phyloP scores from a whole-genome alignment of 2,797 vertebrate genomes.

The Cyclura pinguis region DNA sequence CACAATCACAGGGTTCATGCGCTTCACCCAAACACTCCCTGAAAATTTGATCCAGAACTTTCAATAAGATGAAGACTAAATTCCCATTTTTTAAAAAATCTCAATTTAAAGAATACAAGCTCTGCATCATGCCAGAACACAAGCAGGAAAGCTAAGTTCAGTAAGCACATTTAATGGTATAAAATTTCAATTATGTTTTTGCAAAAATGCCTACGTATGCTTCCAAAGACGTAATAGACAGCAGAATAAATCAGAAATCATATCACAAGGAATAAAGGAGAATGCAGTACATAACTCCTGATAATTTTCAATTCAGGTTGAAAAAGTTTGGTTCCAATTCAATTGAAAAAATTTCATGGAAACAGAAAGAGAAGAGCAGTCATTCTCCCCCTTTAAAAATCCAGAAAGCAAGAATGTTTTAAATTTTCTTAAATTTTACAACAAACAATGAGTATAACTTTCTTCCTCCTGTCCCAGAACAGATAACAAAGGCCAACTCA shows the following conservation, averaged over 20 bases:
- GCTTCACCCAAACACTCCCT: slow-evolving; percentile 99
- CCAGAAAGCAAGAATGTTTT: neutral
- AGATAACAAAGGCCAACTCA: neutral
- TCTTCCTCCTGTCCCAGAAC: neutral
- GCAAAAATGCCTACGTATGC: neutral
- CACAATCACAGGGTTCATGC: slow-evolving; percentile 97
- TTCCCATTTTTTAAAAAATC: neutral
- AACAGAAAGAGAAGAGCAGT: neutral
- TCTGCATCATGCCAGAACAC: slow-evolving; percentile 13
- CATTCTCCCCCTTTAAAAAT: neutral
- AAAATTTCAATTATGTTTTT: slow-evolving; percentile 36
- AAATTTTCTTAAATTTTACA: no score
- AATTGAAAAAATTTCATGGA: neutral
- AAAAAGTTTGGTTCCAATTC: no score
- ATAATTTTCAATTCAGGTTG: no score
- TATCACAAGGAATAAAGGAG: neutral
- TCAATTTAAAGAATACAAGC: neutral
- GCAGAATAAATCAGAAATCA: neutral
- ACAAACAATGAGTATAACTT: neutral
- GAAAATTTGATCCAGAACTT: slow-evolving; percentile 50
- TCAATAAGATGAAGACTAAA: slow-evolving; percentile 19
- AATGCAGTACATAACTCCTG: no score
- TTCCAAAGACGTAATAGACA: slow-evolving; percentile 8
- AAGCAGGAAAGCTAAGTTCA: slow-evolving; percentile 37
- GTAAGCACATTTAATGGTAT: slow-evolving; percentile 25